phyloP scores from a whole-genome alignment of 1,140 invertebrate genomes.

The Geopemphigus sp. region DNA sequence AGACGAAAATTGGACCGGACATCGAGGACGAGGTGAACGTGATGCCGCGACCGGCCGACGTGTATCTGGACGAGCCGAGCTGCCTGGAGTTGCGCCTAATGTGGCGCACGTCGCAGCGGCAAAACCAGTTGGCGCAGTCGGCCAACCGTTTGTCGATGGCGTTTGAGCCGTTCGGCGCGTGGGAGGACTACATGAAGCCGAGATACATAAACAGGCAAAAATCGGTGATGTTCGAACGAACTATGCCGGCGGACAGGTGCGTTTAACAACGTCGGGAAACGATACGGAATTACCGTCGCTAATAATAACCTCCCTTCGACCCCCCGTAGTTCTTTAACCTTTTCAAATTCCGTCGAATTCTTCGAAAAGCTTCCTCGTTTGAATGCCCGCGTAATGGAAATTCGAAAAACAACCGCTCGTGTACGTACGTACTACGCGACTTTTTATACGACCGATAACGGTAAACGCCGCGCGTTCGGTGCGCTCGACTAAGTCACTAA shows the following conservation, averaged over 20 bases:
- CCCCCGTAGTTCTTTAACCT: too few species aligned
- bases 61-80: neutral
- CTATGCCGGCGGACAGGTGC: conserved; percentile 21
- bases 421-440: too few species aligned
- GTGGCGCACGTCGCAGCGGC: conserved; percentile 30
- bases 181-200: conserved; percentile 25
- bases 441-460: too few species aligned
- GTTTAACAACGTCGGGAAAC: too few species aligned
- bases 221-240: conserved; percentile 32
- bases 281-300: too few species aligned
- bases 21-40: neutral
- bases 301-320: too few species aligned
- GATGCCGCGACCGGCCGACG: neutral
- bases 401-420: too few species aligned
- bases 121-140: neutral
- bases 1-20: neutral
- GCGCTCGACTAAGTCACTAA: too few species aligned
- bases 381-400: too few species aligned
- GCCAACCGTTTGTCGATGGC: neutral
- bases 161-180: conserved; percentile 2
- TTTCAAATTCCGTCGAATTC: too few species aligned
- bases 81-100: conserved; percentile 18
- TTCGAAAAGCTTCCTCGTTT: too few species aligned
- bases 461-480: too few species aligned
- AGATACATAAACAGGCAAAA: conserved; percentile 19